Evolutionary conservation across 2,888 invertebrate genomes (phyloP).

Genomic region (Lysandra coridon): DNA sequence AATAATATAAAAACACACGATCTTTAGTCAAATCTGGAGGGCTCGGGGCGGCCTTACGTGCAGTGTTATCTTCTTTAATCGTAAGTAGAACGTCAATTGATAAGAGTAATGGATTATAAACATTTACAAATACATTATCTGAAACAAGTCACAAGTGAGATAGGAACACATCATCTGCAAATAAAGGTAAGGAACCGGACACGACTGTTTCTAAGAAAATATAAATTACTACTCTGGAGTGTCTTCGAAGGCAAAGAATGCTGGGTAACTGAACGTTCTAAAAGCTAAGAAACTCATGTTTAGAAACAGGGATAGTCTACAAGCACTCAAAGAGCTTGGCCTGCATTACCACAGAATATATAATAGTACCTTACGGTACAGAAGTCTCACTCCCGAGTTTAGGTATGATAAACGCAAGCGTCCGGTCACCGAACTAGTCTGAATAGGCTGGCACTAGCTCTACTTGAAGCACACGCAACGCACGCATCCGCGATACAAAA

Average conservation of each 20-base stretch:
- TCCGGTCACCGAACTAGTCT: too few species aligned
- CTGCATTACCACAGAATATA: too few species aligned
- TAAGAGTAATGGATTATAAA: conserved; percentile 24
- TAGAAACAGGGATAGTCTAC: not conserved
- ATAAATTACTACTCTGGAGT: not conserved
- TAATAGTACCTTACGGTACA: too few species aligned
- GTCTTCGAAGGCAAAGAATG: not conserved
- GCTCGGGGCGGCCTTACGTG: not conserved
- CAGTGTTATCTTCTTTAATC: conserved; percentile 21
- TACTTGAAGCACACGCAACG: too few species aligned
- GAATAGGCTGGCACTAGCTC: too few species aligned
- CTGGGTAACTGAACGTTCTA: not conserved
- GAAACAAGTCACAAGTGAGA: not conserved
- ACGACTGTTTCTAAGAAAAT: not conserved
- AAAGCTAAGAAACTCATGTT: not conserved
- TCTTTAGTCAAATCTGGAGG: conserved; percentile 16
- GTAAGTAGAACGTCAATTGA: conserved; percentile 25
- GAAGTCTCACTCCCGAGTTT: too few species aligned
- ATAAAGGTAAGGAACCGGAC: not conserved
- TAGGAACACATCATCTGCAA: conserved; percentile 20
- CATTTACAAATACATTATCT: conserved; percentile 25
- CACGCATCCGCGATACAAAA: too few species aligned
- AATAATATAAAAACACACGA: not conserved
- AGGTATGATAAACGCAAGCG: too few species aligned
- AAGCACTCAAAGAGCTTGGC: too few species aligned